Evolutionary conservation across 2,888 invertebrate species (phyloP), one percentile per base, ranked within the genome.

Genomic region (Eristalinus sepulchralis): DNA sequence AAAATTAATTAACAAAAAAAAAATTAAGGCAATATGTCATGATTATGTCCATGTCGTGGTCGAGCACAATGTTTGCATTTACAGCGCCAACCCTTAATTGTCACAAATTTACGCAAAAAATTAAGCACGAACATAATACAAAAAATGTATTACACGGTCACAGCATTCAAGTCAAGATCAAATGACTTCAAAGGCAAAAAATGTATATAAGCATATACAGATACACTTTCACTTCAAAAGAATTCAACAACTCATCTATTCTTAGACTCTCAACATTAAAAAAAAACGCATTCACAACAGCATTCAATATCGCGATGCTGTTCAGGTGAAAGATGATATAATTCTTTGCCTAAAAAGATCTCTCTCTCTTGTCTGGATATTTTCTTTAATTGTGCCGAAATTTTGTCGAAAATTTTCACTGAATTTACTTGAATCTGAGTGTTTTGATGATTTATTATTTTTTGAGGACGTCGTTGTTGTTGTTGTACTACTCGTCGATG

Each of bases 401-500:
- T 27, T 63, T 20, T 9, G n/a, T 9, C n/a, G 53, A 1, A 47
- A 24, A 36, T 39, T 6, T 1, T 24, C 24, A 24, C 8, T 24
- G 24, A 22, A 85, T 84, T 89, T 92, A 92, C 92, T 92, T 92
- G 92, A 90, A 90, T 92, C 92, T 87, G 90, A 89, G 87, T 91
- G 90, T 85, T 91, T 92, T 68, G 89, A 88, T 64, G 88, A 88
- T 67, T 67, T 78, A 73, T 73, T 66, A 73, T 77, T 88, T 88
- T 89, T 91, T 13, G 89, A 90, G 76, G 55, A 88, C 55, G 89
- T n/a, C n/a, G n/a, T 85, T 63, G 88, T 81, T 78, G 34, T 57
- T 13, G 24, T 57, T 11, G 57, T 24, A 27, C 24, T 57, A 24
- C 57, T 57, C 24, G 57, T 57, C 24, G 57, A 89, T 67, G 33